phyloP scores from a whole-genome alignment of 2,113 vertebrate species.

The Chaetura pelagica region DNA sequence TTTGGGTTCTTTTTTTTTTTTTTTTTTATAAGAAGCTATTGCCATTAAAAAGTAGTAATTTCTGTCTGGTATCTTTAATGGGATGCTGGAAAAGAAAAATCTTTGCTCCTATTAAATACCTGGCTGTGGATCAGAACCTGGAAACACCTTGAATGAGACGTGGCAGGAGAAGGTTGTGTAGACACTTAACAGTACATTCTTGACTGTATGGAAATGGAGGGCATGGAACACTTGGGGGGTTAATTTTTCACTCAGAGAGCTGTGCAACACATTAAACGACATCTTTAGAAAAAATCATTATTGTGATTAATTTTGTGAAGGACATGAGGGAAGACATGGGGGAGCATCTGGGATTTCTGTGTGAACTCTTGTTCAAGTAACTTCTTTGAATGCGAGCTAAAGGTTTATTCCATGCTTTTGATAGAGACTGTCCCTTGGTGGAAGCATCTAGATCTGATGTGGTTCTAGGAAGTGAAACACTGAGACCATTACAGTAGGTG shows the following conservation, averaged over 20 bases:
- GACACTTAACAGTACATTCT: neutral
- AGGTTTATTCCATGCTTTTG: conserved; percentile 11
- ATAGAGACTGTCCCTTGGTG: neutral
- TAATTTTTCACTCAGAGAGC: neutral
- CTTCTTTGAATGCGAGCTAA: neutral
- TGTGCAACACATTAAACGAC: neutral
- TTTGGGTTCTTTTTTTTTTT: no score
- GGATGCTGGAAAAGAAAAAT: neutral
- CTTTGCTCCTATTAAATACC: neutral
- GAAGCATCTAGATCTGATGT: neutral
- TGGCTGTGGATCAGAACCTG: neutral
- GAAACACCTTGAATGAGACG: neutral
- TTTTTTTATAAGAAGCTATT: neutral
- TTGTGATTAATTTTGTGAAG: neutral
- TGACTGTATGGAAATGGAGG: neutral
- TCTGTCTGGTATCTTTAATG: neutral
- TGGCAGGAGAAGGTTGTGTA: neutral
- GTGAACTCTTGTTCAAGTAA: neutral
- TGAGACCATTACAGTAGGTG: neutral
- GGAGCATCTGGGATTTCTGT: neutral
- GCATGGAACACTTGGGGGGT: neutral
- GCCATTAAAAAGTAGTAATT: neutral
- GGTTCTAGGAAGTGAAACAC: neutral
- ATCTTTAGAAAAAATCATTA: neutral
- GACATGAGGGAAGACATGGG: neutral